Evolutionary conservation across 2,797 vertebrate genomes (phyloP).

Genomic region (Rhinella marina): DNA sequence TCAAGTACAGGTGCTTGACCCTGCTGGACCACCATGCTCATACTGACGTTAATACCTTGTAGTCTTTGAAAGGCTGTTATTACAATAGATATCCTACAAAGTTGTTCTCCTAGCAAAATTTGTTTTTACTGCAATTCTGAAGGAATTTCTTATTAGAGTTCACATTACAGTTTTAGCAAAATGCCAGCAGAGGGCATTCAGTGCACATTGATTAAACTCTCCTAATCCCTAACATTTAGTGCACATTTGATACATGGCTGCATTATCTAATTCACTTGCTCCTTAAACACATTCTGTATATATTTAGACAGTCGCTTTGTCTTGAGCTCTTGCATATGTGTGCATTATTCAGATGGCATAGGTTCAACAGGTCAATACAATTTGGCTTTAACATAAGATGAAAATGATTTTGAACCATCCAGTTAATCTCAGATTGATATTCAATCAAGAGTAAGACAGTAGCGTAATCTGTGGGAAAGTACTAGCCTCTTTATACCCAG

Average conservation of each 20-base stretch:
- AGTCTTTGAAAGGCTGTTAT: not conserved
- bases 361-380: conserved; percentile 54
- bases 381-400: conserved; percentile 54
- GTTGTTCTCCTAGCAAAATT: not conserved
- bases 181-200: conserved; percentile 57
- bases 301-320: conserved; percentile 46
- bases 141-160: not conserved
- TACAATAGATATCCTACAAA: not conserved
- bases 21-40: not conserved
- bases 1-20: not conserved
- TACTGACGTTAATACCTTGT: not conserved
- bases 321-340: conserved; percentile 45
- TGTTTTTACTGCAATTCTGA: not conserved
- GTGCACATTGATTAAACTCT: conserved; percentile 26
- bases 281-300: conserved; percentile 42
- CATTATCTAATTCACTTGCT: conserved; percentile 31
- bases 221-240: conserved; percentile 23
- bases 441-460: conserved; percentile 56
- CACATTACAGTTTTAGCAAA: conserved; percentile 21
- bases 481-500: conserved; percentile 50
- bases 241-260: conserved; percentile 11
- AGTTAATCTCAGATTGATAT: conserved; percentile 61
- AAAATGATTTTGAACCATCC: conserved; percentile 52
- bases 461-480: conserved; percentile 56
- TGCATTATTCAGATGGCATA: conserved; percentile 51